Conservation (phyloP, 2,888 invertebrate species). For the Chydorus sphaericus region DNA sequence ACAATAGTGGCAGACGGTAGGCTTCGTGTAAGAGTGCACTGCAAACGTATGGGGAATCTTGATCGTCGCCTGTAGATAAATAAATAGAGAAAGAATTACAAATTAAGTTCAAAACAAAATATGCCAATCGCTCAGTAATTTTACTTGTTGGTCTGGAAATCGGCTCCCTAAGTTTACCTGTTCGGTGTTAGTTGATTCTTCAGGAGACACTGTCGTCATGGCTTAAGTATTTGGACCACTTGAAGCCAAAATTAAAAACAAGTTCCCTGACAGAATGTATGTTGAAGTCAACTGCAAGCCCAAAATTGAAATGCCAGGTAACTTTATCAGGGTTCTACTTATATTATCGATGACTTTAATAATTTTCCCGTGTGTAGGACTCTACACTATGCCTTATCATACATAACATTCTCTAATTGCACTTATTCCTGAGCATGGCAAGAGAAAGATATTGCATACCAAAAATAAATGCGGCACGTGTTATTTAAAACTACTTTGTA, state of each 20-base stretch:
- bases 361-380: background rate
- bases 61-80: too few relatives aligned
- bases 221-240: conserved; percentile 69
- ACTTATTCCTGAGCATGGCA: conserved; percentile 51
- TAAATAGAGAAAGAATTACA: too few relatives aligned
- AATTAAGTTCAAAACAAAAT: too few relatives aligned
- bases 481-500: too few relatives aligned
- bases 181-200: conserved; percentile 21
- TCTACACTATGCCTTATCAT: background rate
- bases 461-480: too few relatives aligned
- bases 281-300: conserved; percentile 63
- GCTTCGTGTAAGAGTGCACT: conserved; percentile 89
- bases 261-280: conserved; percentile 60
- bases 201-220: conserved; percentile 61
- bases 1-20: conserved; percentile 91
- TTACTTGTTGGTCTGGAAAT: conserved; percentile 50
- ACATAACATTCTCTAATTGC: conserved; percentile 4
- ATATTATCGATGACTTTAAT: background rate
- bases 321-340: conserved; percentile 20
- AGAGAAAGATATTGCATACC: conserved; percentile 61
- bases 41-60: conserved; percentile 84
- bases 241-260: conserved; percentile 58
- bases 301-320: conserved; percentile 55
- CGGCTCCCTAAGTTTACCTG: background rate
- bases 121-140: conserved; percentile 63